phyloP scores from a whole-genome alignment of 2,888 invertebrate species.

The Catonia carolina region DNA sequence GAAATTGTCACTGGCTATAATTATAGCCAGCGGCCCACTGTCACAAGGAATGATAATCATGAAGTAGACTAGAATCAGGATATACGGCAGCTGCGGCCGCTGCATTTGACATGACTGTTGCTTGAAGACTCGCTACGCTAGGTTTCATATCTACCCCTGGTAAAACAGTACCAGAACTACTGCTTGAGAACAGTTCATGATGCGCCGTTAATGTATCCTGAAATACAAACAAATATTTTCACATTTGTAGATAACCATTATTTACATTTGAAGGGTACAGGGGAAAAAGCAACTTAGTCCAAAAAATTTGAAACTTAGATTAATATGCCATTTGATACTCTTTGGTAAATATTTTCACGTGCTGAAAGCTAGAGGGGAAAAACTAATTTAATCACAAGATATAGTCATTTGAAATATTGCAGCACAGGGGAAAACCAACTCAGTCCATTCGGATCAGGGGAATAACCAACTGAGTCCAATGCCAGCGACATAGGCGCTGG shows the following conservation, averaged over 20 bases:
- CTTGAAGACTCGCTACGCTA: constrained; percentile 34
- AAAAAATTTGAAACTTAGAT: no score
- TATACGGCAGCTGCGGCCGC: constrained; percentile 31
- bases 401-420: no score
- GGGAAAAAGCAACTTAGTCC: no score
- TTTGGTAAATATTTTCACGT: no score
- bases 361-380: no score
- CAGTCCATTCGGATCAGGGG: no score
- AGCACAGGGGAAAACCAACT: no score
- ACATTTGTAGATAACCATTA: neutral
- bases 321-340: no score
- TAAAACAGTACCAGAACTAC: constrained; percentile 3
- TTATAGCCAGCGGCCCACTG: constrained; percentile 40
- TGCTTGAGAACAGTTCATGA: constrained; percentile 33
- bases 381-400: no score
- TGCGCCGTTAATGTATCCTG: constrained; percentile 32
- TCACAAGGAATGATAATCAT: constrained; percentile 40
- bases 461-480: no score
- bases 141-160: constrained; percentile 27
- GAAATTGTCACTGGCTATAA: constrained; percentile 36
- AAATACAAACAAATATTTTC: neutral
- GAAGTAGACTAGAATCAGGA: constrained; percentile 35
- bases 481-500: no score
- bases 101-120: constrained; percentile 36
- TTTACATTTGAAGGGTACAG: no score